Conservation (phyloP, 2,113 vertebrate species). For the Poeciliopsis prolifica region DNA sequence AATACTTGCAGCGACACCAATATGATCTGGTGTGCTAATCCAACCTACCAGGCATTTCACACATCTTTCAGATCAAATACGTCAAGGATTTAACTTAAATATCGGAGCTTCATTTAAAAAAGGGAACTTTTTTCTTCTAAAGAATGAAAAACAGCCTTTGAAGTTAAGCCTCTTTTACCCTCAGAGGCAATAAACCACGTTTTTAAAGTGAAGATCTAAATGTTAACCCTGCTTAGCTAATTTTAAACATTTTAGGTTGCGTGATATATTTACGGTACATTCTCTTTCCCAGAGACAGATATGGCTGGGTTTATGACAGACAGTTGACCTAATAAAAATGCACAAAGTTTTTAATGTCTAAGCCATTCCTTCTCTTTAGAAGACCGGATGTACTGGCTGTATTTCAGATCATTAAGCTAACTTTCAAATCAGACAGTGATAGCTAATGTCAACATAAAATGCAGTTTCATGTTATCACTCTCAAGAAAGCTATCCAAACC, state of each 20-base stretch:
- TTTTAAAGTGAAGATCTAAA: conserved; percentile 38
- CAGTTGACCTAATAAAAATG: not conserved
- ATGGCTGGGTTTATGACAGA: not conserved
- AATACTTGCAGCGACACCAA: conserved; percentile 51
- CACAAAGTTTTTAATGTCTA: not conserved
- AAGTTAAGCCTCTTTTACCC: conserved; percentile 50
- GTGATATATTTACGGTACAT: not conserved
- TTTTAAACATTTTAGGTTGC: conserved; percentile 2
- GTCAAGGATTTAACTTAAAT: conserved; percentile 31
- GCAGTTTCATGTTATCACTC: not conserved
- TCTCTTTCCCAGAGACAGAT: not conserved
- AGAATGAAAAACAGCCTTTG: conserved; percentile 51
- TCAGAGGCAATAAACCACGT: conserved; percentile 33
- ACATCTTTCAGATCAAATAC: conserved; percentile 62
- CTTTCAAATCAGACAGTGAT: not conserved
- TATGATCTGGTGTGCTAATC: conserved; percentile 61
- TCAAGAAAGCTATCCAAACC: not conserved
- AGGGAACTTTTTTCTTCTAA: conserved; percentile 33
- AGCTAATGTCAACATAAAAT: not conserved
- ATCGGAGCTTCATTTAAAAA: conserved; percentile 46
- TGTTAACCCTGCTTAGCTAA: conserved; percentile 26
- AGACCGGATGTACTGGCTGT: not conserved
- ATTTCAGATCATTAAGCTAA: not conserved
- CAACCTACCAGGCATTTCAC: conserved; percentile 52
- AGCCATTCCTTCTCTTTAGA: not conserved